These are phyloP conservation scores for Zootoca vivipara DNA, from an alignment of 2,113 vertebrate species.

Conservation along the genomic window DNA sequence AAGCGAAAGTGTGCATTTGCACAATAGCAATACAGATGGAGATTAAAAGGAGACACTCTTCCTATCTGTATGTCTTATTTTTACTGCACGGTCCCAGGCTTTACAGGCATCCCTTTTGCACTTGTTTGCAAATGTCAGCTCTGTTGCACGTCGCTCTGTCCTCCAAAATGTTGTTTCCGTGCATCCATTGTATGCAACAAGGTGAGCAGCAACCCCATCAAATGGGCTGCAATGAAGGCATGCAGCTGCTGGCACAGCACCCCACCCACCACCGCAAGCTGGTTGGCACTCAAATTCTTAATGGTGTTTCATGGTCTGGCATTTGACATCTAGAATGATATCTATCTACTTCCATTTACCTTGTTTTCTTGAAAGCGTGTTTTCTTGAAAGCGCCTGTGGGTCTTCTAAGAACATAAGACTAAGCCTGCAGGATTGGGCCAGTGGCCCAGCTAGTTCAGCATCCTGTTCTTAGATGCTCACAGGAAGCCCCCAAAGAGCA, in stretches of 20 bases:
- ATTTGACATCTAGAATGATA: not conserved
- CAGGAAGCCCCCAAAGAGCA: too few species aligned
- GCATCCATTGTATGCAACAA: not conserved
- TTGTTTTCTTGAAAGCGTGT: not conserved
- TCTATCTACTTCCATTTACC: fast-evolving
- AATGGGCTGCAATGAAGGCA: not conserved
- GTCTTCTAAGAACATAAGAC: too few species aligned
- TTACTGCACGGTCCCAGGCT: too few species aligned
- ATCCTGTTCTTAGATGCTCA: too few species aligned
- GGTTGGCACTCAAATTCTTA: not conserved
- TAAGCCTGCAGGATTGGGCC: too few species aligned
- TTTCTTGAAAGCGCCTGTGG: not conserved
- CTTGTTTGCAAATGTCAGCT: not conserved
- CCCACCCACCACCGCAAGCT: too few species aligned
- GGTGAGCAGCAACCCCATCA: not conserved
- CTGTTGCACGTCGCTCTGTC: too few species aligned
- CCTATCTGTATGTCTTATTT: not conserved
- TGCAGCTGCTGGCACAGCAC: not conserved
- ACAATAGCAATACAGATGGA: not conserved
- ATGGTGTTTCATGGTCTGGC: not conserved
- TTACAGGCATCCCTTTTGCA: not conserved
- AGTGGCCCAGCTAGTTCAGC: too few species aligned
- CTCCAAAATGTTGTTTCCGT: not conserved
- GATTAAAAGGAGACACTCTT: not conserved
- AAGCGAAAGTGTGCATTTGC: not conserved